Base-by-base conservation (phyloP, 2,888 invertebrate species). In the Anorthoa munda region DNA sequence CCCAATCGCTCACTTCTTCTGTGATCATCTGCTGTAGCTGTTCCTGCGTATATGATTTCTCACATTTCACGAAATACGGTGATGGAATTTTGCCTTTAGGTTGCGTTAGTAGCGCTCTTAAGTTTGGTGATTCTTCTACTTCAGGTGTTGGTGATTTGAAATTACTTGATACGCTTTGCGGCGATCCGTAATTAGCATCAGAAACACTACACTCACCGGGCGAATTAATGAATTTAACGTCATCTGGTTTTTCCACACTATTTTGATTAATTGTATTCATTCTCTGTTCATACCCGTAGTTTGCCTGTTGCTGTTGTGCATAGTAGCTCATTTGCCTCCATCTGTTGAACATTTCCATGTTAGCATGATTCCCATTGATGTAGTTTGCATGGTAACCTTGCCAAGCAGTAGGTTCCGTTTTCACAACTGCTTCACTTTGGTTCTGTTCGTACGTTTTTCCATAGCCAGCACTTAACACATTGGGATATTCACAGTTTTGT, bases 71-170 rank as follows among this genome's bases (percentile, higher is more conserved):
- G 59, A 90, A 94, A 91, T 90, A 90, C 89, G 92, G 90, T 82
- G 88, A 88, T 55, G 84, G 85, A 82, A 91, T 95, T 90, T 92
- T 94, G 72, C 74, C 84, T 9, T 82, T 87, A 0, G 93, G 90
- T 75, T 94, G 93, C 5, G 96, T 97, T 71, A 97, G 92, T 66
- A 97, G 89, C 0, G 97, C 97, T 82, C 97, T 95, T 26, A 97
- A 90, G 58, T 97, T 97, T 18, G 97, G 96, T 21, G 96, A 97
- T 87, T 97, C 96, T 5, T 95, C 93, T 61, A 82, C 87, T 75
- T 94, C 93, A 39, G 92, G 92, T 53, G 92, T 90, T 4, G 89
- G 82, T 67, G 94, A 85, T 83, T 95, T 93, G 2, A 92, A 83
- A 69, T 89, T 91, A 76, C 94, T 94, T 5, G 92, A 87, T 21